Evolutionary conservation across 2,888 invertebrate genomes (phyloP), one percentile per base, ranked within the genome.

Genomic region (Clusia tigrina): DNA sequence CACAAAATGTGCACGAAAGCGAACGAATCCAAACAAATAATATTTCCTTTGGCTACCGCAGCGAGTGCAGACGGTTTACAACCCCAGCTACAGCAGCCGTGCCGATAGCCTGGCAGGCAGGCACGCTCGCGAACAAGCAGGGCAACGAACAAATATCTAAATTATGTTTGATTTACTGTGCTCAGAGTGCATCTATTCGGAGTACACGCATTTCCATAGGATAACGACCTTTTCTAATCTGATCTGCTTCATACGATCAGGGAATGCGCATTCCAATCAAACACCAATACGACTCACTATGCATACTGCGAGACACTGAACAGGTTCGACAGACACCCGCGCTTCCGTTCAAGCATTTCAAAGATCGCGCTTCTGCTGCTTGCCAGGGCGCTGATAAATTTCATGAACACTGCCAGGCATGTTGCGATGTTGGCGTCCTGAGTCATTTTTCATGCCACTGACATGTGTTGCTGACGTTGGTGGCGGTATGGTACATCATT

Each of bases 91-190:
- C 32, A 23, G 54, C 9, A 54, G 32, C 15, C n/a, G 54, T 5
- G 18, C n/a, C n/a, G n/a, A n/a, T n/a, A n/a, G n/a, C n/a, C n/a
- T n/a, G n/a, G n/a, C n/a, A n/a, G n/a, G n/a, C n/a, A 32, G 20
- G 20, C 32, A 32, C 18, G 18, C 10, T 25, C 22, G 32, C n/a
- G n/a, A n/a, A n/a, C n/a, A n/a, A n/a, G n/a, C n/a, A n/a, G n/a
- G n/a, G n/a, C n/a, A n/a, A n/a, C n/a, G n/a, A n/a, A n/a, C n/a
- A n/a, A n/a, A n/a, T n/a, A n/a, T n/a, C n/a, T 60, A 60, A 60
- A 60, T 60, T 46, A 42, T 26, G 17, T 60, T 60, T 60, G 59
- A 60, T 60, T 60, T 60, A 60, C 54, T 60, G 53, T 60, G 25
- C 51, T 54, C 54, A 20, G 59, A 60, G 54, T 42, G 59, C 59